Percentiles rank a stretch among this genome's conserved stretches.
Conservation (phyloP, 2,888 invertebrate genomes). For the Hanleya hanleyi region DNA sequence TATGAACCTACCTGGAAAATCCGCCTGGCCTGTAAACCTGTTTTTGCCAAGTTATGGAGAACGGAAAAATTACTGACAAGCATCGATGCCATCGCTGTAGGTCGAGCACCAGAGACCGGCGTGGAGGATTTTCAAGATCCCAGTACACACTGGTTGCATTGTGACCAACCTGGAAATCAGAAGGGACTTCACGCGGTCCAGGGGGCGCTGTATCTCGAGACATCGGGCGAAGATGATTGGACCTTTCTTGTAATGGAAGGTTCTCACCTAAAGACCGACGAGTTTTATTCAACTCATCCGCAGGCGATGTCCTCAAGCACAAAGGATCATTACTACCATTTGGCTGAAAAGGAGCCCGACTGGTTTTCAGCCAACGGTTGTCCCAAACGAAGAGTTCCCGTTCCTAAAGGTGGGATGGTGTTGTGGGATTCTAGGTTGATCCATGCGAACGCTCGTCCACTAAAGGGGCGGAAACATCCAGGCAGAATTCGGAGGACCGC, state of each 20-base stretch:
- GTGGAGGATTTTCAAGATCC: slow-evolving; percentile 37
- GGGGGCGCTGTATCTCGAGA: slow-evolving; percentile 55
- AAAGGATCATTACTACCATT: slow-evolving; percentile 35
- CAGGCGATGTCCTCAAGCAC: slow-evolving; percentile 33
- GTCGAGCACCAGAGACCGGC: slow-evolving; percentile 62
- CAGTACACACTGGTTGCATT: slow-evolving; percentile 53
- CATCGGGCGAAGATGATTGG: slow-evolving; percentile 45
- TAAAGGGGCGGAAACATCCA: slow-evolving; percentile 38
- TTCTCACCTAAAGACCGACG: slow-evolving; percentile 43
- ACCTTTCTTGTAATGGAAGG: slow-evolving; percentile 47
- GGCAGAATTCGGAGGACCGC: slow-evolving; percentile 45
- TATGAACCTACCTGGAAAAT: slow-evolving; percentile 57
- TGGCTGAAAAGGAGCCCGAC: slow-evolving; percentile 43
- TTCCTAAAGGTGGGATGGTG: slow-evolving; percentile 63
- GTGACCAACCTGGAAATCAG: slow-evolving; percentile 53
- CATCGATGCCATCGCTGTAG: slow-evolving; percentile 64
- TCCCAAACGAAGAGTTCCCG: slow-evolving; percentile 46
- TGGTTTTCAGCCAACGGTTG: slow-evolving; percentile 50
- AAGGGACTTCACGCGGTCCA: slow-evolving; percentile 63
- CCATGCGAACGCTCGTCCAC: slow-evolving; percentile 61
- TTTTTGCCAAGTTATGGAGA: slow-evolving; percentile 61
- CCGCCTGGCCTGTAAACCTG: slow-evolving; percentile 51
- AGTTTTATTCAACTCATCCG: slow-evolving; percentile 35
- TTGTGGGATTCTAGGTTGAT: slow-evolving; percentile 65
- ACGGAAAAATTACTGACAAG: slow-evolving; percentile 62